A percentile compares a stretch with the other conserved stretches of the same genome.
Conservation (phyloP, 1,140 invertebrate genomes). For the Pristionchus pacificus region DNA sequence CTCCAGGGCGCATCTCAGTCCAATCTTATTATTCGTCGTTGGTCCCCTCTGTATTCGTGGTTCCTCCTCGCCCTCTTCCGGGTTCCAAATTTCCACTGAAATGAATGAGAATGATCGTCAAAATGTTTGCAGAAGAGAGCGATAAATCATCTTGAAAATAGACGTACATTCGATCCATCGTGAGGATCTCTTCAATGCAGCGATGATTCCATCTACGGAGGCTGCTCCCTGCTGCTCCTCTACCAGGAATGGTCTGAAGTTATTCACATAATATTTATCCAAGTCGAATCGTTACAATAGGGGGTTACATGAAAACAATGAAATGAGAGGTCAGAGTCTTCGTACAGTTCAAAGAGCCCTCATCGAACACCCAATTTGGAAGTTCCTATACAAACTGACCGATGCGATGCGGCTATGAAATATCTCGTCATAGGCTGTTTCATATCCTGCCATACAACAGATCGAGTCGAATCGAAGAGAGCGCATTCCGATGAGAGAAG, state of each 20-base stretch:
- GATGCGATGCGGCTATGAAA: constrained; percentile 67
- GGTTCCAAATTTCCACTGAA: constrained; percentile 67
- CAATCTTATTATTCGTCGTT: constrained; percentile 65
- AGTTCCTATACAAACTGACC: no score
- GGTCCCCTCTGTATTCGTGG: constrained; percentile 65
- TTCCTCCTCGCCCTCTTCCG: constrained; percentile 60
- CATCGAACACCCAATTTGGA: neutral
- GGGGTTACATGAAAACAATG: no score
- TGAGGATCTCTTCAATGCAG: constrained; percentile 54
- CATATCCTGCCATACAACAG: constrained; percentile 58
- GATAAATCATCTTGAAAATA: neutral
- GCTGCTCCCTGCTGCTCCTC: constrained; percentile 65
- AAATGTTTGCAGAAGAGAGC: no score
- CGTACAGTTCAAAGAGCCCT: neutral
- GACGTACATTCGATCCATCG: constrained; percentile 47
- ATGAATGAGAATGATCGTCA: constrained; percentile 23
- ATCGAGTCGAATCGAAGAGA: constrained; percentile 64
- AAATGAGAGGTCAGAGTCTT: no score
- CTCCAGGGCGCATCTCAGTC: constrained; percentile 63
- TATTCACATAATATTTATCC: no score
- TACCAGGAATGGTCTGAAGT: constrained; percentile 65
- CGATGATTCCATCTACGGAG: constrained; percentile 63
- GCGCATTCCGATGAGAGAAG: constrained; percentile 65
- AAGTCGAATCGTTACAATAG: no score
- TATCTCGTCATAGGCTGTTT: constrained; percentile 66